Conservation (phyloP, 2,888 invertebrate genomes). For the Xiphydria camelus region DNA sequence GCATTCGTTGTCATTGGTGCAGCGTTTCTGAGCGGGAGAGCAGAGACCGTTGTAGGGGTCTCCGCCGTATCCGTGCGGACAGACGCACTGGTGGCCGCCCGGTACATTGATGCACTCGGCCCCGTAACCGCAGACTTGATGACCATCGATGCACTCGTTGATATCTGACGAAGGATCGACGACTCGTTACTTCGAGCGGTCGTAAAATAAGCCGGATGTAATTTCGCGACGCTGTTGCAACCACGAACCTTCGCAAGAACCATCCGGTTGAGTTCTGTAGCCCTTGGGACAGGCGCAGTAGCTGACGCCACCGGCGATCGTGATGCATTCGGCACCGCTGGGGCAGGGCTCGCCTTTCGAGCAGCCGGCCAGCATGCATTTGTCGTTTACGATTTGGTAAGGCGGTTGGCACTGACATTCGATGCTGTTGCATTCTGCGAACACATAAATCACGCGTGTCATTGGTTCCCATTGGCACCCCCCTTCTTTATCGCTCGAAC, state of each 20-base stretch:
- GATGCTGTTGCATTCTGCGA: slow-evolving; percentile 73
- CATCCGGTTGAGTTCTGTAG: slow-evolving; percentile 74
- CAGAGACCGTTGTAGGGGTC: slow-evolving; percentile 83
- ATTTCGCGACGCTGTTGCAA: no score
- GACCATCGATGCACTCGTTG: slow-evolving; percentile 79
- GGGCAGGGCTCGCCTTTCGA: slow-evolving; percentile 80
- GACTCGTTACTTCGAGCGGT: no score
- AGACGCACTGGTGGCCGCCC: slow-evolving; percentile 79
- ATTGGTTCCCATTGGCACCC: neutral
- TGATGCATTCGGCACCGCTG: slow-evolving; percentile 85
- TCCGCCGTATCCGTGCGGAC: slow-evolving; percentile 80
- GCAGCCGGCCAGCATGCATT: slow-evolving; percentile 84
- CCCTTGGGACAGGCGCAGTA: slow-evolving; percentile 93
- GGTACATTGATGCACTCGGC: slow-evolving; percentile 82
- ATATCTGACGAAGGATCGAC: slow-evolving; percentile 70
- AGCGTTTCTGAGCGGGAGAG: slow-evolving; percentile 79
- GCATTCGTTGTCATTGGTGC: slow-evolving; percentile 82
- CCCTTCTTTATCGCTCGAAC: neutral
- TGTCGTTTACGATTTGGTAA: slow-evolving; percentile 80
- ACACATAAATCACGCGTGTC: slow-evolving; percentile 5
- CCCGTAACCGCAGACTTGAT: slow-evolving; percentile 80
- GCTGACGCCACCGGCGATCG: slow-evolving; percentile 86
- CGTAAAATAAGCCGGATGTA: no score
- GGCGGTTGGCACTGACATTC: slow-evolving; percentile 88
- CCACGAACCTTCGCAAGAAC: slow-evolving; percentile 70